Evolutionary conservation across 2,888 invertebrate species (phyloP), one percentile per base, ranked within the genome.

Genomic region (Horisme vitalbata): DNA sequence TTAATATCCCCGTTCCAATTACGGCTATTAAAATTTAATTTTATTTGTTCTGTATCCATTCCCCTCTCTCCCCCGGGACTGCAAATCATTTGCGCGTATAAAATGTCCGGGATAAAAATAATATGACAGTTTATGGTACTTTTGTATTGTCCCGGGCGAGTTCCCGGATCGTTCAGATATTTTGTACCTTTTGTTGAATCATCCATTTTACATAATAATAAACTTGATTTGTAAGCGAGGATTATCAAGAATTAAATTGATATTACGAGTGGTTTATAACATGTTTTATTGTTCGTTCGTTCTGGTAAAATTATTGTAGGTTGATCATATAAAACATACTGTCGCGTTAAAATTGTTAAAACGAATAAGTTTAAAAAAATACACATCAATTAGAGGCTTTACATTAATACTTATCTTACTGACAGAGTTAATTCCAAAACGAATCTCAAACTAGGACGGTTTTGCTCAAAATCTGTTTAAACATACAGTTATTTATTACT

Each of bases 91-190:
- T 32, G 30, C 36, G 32, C 68, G 64, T 54, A 61, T 43, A 50
- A 68, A 67, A 63, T 61, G 70, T 71, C 66, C 62, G 60, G 59
- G 57, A 59, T 67, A 64, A 72, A 74, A 79, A 75, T 77, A 76
- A 79, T 73, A 74, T 78, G 75, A 74, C 64, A 65, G 57, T 68
- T 65, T 70, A 70, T 65, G 64, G 54, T 66, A 68, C 55, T 63
- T 65, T 63, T 60, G 63, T 68, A 69, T 70, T 66, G 68, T 70
- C 80, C 62, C 41, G 78, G 76, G 78, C 57, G 59, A 60, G 66
- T 71, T 59, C 58, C 61, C 55, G 64, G 55, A 64, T 65, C 61
- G 68, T 54, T 47, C 55, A 44, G 61, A 55, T 59, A 61, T 61
- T 62, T 59, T 58, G 48, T 50, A 57, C 57, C 45, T 45, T 52